phyloP scores from a whole-genome alignment of 2,797 vertebrate genomes.

The Sebastiscus albofasciatus region DNA sequence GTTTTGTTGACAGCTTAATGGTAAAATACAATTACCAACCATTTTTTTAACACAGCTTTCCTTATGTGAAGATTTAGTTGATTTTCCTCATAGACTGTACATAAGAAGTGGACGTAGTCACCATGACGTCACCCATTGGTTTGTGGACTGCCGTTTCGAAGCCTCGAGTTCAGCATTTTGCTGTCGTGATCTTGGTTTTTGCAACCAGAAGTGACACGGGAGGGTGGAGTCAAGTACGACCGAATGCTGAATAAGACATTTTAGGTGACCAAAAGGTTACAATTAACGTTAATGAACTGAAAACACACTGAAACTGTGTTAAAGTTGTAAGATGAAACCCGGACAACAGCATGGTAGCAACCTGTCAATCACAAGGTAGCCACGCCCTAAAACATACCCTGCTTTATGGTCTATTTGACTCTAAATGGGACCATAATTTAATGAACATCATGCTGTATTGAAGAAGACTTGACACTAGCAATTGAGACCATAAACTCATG shows the following conservation, averaged over 20 bases:
- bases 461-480: no score
- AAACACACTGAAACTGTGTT: no score
- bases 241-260: background rate
- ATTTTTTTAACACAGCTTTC: background rate
- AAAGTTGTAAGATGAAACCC: no score
- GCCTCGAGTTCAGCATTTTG: background rate
- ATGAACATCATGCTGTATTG: no score
- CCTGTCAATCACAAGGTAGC: no score
- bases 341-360: no score
- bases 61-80: background rate
- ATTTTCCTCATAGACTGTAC: background rate
- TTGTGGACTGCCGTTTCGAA: background rate
- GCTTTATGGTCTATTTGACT: no score
- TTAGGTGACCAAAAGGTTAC: background rate
- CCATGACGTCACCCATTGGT: background rate
- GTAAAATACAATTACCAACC: background rate
- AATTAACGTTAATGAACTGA: background rate
- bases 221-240: background rate
- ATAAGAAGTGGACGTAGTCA: background rate
- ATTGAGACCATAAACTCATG: no score
- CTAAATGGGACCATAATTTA: no score
- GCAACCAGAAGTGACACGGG: background rate
- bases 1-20: background rate
- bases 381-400: fast-evolving
- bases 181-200: background rate